A percentile compares a stretch with the other conserved stretches of the same genome.
These are phyloP conservation scores for Mirza zaza DNA, from an alignment of 2,113 vertebrate species.

Conservation along the genomic window DNA sequence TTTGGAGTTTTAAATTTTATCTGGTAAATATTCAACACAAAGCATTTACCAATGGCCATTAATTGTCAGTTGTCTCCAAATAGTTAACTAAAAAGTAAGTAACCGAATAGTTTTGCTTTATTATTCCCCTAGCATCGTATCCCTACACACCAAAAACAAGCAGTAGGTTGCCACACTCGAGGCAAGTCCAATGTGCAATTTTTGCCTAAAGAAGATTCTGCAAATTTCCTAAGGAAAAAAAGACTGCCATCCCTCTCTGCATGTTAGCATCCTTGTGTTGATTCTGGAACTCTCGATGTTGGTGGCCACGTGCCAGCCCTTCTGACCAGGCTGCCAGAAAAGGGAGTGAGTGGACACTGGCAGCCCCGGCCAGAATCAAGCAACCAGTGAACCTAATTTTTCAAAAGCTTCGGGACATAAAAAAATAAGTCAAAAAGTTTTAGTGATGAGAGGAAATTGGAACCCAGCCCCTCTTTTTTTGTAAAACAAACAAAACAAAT, in stretches of 20 bases:
- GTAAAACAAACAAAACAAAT: slow-evolving; percentile 19
- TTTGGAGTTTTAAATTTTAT: not conserved
- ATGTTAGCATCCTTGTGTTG: not conserved
- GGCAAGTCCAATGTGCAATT: not conserved
- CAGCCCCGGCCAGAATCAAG: not conserved
- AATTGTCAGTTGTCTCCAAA: not conserved
- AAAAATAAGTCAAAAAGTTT: slow-evolving; percentile 29
- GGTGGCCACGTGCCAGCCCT: not conserved
- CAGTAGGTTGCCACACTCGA: not conserved
- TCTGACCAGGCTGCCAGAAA: not conserved
- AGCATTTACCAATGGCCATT: not conserved
- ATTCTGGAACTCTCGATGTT: not conserved
- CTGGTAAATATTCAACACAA: not conserved
- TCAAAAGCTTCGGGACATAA: not conserved
- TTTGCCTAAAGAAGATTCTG: slow-evolving; percentile 17
- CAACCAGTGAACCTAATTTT: not conserved
- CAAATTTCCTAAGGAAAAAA: not conserved
- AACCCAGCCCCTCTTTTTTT: not conserved
- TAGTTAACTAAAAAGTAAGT: not conserved
- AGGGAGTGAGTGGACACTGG: not conserved
- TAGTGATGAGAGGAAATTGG: slow-evolving; percentile 25
- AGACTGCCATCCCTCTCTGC: not conserved
- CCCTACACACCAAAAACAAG: not conserved
- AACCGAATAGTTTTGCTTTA: not conserved
- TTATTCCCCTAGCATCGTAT: not conserved